Evolutionary conservation across 2,888 invertebrate genomes (phyloP), one percentile per base, ranked within the genome.

Genomic region (Sminthurinus aureus): DNA sequence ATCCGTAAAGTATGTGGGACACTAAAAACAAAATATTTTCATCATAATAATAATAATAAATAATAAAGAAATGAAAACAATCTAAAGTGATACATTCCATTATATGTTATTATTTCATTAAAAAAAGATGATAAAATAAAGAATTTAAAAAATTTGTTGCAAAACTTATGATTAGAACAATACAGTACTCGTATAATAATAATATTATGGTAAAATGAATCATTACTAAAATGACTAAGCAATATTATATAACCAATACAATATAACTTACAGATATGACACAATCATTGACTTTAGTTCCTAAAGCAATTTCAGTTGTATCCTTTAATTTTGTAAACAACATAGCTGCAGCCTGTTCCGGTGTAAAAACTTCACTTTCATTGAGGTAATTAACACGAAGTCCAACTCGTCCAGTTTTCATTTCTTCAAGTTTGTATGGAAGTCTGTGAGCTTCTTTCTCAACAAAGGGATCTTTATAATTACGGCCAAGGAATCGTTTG

Each of bases 281-380:
- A 91, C 97, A 97, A 91, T 97, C 97, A 90, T 96, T 96, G 77
- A 98, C 95, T 90, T 96, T 96, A 38, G 96, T 96, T 90, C 96
- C 95, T 88, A 99, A 91, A 66, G 96, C 97, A 88, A 91, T 93
- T 86, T 96, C 94, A 50, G 98, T 96, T 86, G 94, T 95, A 89
- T 97, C 96, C 91, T 98, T 98, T 86, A 99, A 92, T 91, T 99
- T 99, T 64, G 98, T 98, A 88, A 99, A 94, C 87, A 99, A 92
- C 96, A 99, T 99, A 20, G 97, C 98, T 74, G 97, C 94, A 89
- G 99, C 93, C 92, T 99, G 99, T 91, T 98, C 97, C 0, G 98
- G 96, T 38, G 94, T 94, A 91, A 98, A 97, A 78, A 94, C 92
- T 90, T 95, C 94, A 87, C 95, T 94, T 91, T 98, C 96, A 87